phyloP scores from a whole-genome alignment of 2,888 invertebrate genomes.

The Noctua janthina region DNA sequence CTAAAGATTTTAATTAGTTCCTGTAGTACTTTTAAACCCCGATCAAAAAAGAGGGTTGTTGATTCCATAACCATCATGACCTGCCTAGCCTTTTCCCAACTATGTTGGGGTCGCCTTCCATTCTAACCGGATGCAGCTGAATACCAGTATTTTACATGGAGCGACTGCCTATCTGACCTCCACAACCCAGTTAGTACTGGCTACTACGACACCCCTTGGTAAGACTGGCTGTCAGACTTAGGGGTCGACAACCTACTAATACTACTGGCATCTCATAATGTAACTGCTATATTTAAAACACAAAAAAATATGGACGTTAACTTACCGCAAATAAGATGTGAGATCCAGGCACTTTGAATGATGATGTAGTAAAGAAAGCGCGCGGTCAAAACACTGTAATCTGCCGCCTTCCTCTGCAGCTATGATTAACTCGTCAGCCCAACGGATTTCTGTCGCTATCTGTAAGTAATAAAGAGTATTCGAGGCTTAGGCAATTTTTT shows the following conservation, averaged over 20 bases:
- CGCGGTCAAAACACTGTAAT: slow-evolving; percentile 86
- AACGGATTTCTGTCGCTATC: slow-evolving; percentile 85
- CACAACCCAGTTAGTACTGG: too few species aligned
- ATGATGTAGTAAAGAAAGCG: slow-evolving; percentile 82
- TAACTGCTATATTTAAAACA: neutral
- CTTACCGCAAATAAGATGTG: slow-evolving; percentile 78
- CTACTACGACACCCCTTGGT: too few species aligned
- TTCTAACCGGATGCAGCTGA: too few species aligned
- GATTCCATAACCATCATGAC: too few species aligned
- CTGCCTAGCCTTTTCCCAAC: too few species aligned
- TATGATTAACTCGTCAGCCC: slow-evolving; percentile 82
- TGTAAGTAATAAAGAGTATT: slow-evolving; percentile 60
- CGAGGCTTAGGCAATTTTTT: neutral
- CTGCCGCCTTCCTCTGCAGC: slow-evolving; percentile 84
- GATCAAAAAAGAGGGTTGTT: too few species aligned
- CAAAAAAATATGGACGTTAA: neutral
- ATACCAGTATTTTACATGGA: too few species aligned
- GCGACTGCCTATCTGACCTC: too few species aligned
- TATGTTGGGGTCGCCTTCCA: too few species aligned
- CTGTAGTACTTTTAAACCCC: neutral
- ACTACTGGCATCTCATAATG: neutral
- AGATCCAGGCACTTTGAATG: slow-evolving; percentile 84
- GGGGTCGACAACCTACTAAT: too few species aligned
- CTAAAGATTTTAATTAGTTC: neutral
- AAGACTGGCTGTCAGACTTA: too few species aligned